Conservation (phyloP, 2,113 vertebrate species). For the Apus apus region DNA sequence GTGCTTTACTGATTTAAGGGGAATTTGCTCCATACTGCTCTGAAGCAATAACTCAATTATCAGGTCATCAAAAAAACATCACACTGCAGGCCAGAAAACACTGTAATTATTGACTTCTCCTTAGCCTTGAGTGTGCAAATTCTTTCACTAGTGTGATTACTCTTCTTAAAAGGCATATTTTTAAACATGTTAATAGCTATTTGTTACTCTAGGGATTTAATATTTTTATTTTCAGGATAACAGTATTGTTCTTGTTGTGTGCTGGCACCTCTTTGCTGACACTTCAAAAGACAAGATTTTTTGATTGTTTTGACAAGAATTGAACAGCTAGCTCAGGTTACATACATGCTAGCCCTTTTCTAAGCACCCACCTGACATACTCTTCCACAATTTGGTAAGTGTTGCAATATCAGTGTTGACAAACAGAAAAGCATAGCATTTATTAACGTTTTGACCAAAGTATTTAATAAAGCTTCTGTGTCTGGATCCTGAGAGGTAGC, state of each 20-base stretch:
- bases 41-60: background rate
- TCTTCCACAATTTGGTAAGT: background rate
- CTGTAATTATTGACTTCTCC: background rate
- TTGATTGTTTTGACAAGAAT: background rate
- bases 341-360: background rate
- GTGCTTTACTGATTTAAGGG: background rate
- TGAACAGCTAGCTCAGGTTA: background rate
- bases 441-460: background rate
- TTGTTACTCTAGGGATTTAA: background rate
- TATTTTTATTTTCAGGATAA: background rate
- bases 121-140: background rate
- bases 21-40: accelerated
- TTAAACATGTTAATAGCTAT: background rate
- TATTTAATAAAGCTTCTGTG: background rate
- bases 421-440: background rate
- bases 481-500: background rate
- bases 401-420: background rate
- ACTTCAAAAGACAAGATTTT: background rate
- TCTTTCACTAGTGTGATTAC: background rate
- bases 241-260: background rate
- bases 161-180: background rate
- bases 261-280: background rate
- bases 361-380: background rate
- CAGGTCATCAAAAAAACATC: background rate
- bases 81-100: background rate